phyloP scores from a whole-genome alignment of 2,888 invertebrate genomes.

The Latrodectus elegans region DNA sequence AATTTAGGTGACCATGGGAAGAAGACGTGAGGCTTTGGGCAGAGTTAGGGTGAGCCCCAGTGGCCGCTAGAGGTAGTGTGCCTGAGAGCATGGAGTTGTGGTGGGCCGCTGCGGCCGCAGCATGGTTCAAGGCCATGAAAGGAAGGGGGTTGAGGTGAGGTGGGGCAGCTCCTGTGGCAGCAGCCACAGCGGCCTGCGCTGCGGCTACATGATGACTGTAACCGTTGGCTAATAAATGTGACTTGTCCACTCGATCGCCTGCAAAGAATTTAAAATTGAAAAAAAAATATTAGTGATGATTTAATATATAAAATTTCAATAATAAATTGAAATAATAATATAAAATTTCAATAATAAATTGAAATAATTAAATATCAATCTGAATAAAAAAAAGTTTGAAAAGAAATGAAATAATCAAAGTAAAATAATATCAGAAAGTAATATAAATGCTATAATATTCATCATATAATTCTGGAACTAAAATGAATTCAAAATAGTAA shows the following conservation, averaged over 20 bases:
- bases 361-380: no score
- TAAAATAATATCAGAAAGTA: no score
- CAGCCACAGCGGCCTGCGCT: slow-evolving; percentile 64
- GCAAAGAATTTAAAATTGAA: slow-evolving; percentile 8
- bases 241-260: slow-evolving; percentile 82
- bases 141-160: slow-evolving; percentile 94
- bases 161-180: slow-evolving; percentile 78
- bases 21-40: slow-evolving; percentile 13
- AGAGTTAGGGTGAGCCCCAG: slow-evolving; percentile 80
- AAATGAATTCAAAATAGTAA: no score
- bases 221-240: slow-evolving; percentile 91
- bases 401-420: no score
- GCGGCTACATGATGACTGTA: slow-evolving; percentile 84
- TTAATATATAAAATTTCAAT: neutral
- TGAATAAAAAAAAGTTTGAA: no score
- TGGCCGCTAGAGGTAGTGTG: slow-evolving; percentile 81
- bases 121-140: slow-evolving; percentile 91
- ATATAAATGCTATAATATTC: no score
- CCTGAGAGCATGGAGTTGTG: slow-evolving; percentile 82
- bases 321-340: neutral
- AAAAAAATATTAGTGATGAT: neutral
- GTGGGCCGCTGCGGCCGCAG: slow-evolving; percentile 77
- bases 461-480: no score
- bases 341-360: neutral
- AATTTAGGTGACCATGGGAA: slow-evolving; percentile 27